A percentile compares a stretch with the other conserved stretches of the same genome.
phyloP scores from a whole-genome alignment of 1,140 invertebrate genomes.

The Ooceraea biroi region DNA sequence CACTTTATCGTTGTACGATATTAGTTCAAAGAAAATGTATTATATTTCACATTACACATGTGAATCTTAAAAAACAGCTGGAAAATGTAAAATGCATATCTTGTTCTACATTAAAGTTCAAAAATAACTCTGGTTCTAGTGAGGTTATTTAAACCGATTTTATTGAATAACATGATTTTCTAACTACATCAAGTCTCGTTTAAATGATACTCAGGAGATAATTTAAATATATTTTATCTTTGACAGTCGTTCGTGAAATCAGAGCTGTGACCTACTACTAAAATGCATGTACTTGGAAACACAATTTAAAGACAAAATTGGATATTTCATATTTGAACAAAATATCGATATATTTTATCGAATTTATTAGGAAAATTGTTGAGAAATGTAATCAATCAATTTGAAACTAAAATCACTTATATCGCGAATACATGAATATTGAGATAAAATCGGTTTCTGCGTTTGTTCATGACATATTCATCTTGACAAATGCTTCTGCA shows the following conservation, averaged over 20 bases:
- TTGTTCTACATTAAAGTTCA: conserved; percentile 31
- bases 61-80: conserved; percentile 21
- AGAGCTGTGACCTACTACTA: background rate
- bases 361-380: background rate
- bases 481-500: background rate
- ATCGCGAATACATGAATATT: background rate
- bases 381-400: background rate
- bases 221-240: conserved; percentile 23
- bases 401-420: conserved; percentile 1
- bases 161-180: conserved; percentile 55
- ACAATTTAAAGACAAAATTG: background rate
- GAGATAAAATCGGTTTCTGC: too few relatives aligned
- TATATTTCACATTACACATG: background rate
- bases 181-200: conserved; percentile 34
- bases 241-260: conserved; percentile 9
- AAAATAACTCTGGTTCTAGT: conserved; percentile 12
- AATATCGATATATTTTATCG: background rate
- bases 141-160: conserved; percentile 29
- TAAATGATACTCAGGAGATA: conserved; percentile 13
- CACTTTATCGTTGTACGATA: conserved; percentile 28
- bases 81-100: conserved; percentile 39
- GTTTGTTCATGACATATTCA: background rate
- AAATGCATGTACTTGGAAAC: background rate
- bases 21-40: conserved; percentile 8
- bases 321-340: too few relatives aligned